phyloP scores from a whole-genome alignment of 1,140 invertebrate genomes.

The Calliopsis andreniformis region DNA sequence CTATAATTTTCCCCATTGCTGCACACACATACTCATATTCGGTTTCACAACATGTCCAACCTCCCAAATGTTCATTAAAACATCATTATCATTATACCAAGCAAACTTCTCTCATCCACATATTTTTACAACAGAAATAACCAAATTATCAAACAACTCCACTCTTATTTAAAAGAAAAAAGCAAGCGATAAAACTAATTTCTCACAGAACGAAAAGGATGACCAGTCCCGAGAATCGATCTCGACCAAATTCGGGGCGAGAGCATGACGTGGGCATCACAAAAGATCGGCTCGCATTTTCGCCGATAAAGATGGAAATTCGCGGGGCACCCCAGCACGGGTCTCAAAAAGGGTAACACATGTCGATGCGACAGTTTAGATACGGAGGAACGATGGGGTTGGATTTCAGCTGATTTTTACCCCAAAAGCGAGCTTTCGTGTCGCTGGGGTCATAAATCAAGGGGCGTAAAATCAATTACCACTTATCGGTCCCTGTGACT shows the following conservation, averaged over 20 bases:
- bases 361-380: constrained; percentile 60
- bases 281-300: constrained; percentile 63
- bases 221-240: not conserved
- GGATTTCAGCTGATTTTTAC: constrained; percentile 68
- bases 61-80: too few species aligned
- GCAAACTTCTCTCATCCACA: too few species aligned
- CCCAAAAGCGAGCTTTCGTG: constrained; percentile 72
- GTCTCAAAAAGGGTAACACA: constrained; percentile 74
- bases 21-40: too few species aligned
- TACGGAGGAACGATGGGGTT: constrained; percentile 70
- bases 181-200: too few species aligned
- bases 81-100: too few species aligned
- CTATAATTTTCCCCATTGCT: too few species aligned
- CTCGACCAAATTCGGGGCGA: not conserved
- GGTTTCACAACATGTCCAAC: too few species aligned
- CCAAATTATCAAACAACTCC: too few species aligned
- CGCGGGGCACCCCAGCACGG: constrained; percentile 56
- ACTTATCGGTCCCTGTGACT: constrained; percentile 71
- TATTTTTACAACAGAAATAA: too few species aligned
- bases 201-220: not conserved
- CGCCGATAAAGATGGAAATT: constrained; percentile 79
- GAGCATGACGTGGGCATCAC: not conserved
- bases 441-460: constrained; percentile 76
- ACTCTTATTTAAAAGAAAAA: too few species aligned
- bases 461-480: constrained; percentile 80